Conservation (phyloP, 2,888 invertebrate genomes). For the Opisthograptis luteolata region DNA sequence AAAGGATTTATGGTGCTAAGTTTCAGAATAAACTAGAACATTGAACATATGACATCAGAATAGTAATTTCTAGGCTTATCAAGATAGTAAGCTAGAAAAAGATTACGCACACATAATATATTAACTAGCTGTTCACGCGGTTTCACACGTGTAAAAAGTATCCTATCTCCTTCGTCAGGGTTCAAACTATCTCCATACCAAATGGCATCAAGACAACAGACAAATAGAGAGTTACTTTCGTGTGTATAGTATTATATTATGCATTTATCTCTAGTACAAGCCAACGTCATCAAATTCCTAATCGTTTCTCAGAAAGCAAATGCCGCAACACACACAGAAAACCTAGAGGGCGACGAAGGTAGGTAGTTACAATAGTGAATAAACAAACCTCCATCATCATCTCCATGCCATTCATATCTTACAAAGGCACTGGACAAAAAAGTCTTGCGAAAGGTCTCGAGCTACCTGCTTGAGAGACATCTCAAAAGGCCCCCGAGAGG, state of each 20-base stretch:
- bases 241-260: too few relatives aligned
- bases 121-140: constrained; percentile 16
- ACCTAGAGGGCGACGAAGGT: constrained; percentile 36
- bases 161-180: too few relatives aligned
- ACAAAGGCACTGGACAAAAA: constrained; percentile 69
- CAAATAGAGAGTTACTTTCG: too few relatives aligned
- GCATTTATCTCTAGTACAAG: too few relatives aligned
- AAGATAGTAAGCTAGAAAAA: too few relatives aligned
- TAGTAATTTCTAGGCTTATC: too few relatives aligned
- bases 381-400: constrained; percentile 52
- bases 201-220: too few relatives aligned
- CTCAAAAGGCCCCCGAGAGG: constrained; percentile 48
- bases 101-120: constrained; percentile 30
- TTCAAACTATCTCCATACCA: too few relatives aligned
- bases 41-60: too few relatives aligned
- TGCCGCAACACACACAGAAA: constrained; percentile 34
- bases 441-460: constrained; percentile 62
- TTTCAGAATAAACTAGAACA: neutral
- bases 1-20: neutral
- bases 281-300: constrained; percentile 2
- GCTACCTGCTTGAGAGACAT: constrained; percentile 71
- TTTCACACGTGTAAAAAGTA: too few relatives aligned
- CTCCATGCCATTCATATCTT: constrained; percentile 53
- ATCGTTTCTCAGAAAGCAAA: constrained; percentile 33
- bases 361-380: constrained; percentile 56